Percentiles rank a stretch among this genome's conserved stretches.
These are phyloP conservation scores for Bostrychus sinensis DNA, from an alignment of 2,113 vertebrate species.

Conservation along the genomic window DNA sequence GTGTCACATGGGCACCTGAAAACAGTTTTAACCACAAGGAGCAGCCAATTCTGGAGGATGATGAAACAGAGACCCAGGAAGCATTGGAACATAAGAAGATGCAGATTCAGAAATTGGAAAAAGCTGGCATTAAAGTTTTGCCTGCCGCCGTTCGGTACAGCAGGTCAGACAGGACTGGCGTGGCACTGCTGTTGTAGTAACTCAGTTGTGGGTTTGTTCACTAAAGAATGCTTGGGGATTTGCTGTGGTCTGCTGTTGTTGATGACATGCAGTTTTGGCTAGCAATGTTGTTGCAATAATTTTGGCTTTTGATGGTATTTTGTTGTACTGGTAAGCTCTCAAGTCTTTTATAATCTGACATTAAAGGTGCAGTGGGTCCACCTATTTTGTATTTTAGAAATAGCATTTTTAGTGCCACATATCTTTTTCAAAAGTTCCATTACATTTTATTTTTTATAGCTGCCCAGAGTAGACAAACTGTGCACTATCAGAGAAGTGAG, in stretches of 20 bases:
- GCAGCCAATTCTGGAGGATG: slow-evolving; percentile 54
- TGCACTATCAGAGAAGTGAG: too few relatives aligned
- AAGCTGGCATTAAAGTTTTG: slow-evolving; percentile 91
- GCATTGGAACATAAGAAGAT: slow-evolving; percentile 80
- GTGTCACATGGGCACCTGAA: slow-evolving; percentile 60
- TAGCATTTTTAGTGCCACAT: too few relatives aligned
- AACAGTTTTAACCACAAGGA: slow-evolving; percentile 36
- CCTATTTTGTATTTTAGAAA: too few relatives aligned
- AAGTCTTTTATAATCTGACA: slow-evolving; percentile 10
- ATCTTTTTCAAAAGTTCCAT: too few relatives aligned
- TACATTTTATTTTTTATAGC: too few relatives aligned
- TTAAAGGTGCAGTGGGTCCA: not conserved
- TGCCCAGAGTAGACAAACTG: too few relatives aligned
- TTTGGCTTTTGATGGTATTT: not conserved
- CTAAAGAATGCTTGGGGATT: slow-evolving; percentile 36
- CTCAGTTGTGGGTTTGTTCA: slow-evolving; percentile 10
- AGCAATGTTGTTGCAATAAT: not conserved
- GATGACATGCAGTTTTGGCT: not conserved
- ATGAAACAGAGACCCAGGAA: slow-evolving; percentile 63
- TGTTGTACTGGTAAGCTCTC: slow-evolving; percentile 3
- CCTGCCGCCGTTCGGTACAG: slow-evolving; percentile 86
- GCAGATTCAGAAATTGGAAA: slow-evolving; percentile 83
- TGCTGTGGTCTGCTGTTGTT: slow-evolving; percentile 6
- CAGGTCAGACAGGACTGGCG: slow-evolving; percentile 85
- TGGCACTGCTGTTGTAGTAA: slow-evolving; percentile 25